phyloP scores from a whole-genome alignment of 2,113 vertebrate species.

The Sphaerodactylus townsendi region DNA sequence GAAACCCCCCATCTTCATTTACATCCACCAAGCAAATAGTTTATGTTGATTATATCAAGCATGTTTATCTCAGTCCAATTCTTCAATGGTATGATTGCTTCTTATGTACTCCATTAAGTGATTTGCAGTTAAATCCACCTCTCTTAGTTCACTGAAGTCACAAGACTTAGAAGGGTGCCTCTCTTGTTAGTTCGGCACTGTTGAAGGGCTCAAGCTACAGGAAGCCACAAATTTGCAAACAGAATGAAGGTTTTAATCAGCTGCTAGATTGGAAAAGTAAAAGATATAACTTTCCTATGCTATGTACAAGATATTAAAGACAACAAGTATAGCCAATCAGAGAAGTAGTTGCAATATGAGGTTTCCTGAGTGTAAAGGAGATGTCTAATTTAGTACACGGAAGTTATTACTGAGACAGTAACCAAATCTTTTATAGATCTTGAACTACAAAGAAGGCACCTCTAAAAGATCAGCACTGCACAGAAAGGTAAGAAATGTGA shows the following conservation, averaged over 20 bases:
- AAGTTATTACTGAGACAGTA: slow-evolving; percentile 39
- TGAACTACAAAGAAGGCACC: slow-evolving; percentile 42
- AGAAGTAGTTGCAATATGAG: slow-evolving; percentile 31
- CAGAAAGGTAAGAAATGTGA: slow-evolving; percentile 62
- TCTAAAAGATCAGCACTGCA: slow-evolving; percentile 31
- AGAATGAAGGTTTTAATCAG: slow-evolving; percentile 40
- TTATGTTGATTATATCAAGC: neutral
- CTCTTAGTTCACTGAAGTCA: no score
- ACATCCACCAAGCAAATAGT: neutral
- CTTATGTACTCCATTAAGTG: slow-evolving; percentile 16
- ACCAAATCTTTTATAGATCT: slow-evolving; percentile 40
- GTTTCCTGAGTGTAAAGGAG: slow-evolving; percentile 58
- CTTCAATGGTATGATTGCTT: neutral
- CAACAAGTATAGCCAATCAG: slow-evolving; percentile 41
- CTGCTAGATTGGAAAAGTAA: neutral
- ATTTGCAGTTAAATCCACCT: neutral
- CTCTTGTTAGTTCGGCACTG: no score
- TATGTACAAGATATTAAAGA: neutral
- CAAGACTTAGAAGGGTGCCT: no score
- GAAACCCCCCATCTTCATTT: neutral
- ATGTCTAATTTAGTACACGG: slow-evolving; percentile 50
- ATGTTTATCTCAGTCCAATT: neutral
- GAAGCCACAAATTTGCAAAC: slow-evolving; percentile 34
- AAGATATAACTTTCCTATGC: fast-evolving
- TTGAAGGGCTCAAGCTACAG: slow-evolving; percentile 34